Percentiles rank a stretch among this genome's conserved stretches.
These are phyloP conservation scores for Leucozona laternaria DNA, from an alignment of 2,888 invertebrate genomes.

Conservation along the genomic window DNA sequence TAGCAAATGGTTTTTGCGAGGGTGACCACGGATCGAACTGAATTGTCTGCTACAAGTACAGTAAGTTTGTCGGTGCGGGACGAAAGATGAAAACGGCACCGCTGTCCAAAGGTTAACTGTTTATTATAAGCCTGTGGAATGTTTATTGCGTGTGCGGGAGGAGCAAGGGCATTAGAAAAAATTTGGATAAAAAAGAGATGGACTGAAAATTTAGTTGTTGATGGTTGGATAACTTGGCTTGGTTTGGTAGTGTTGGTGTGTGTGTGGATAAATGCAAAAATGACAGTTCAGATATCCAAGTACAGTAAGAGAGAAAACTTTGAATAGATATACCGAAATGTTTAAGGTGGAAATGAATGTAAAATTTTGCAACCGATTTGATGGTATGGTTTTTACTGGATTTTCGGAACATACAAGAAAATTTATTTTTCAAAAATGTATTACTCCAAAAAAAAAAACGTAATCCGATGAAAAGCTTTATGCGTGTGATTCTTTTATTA, in stretches of 20 bases:
- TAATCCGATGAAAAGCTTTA: too few relatives aligned
- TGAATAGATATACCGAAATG: background rate
- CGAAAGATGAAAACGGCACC: conserved; percentile 60
- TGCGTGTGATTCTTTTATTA: too few relatives aligned
- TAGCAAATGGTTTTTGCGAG: background rate
- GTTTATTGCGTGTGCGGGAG: conserved; percentile 24
- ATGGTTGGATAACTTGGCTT: background rate
- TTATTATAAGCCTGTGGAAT: conserved; percentile 54
- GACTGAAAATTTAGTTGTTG: background rate
- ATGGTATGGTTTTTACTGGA: background rate
- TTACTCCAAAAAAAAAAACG: too few relatives aligned
- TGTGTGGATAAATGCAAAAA: background rate
- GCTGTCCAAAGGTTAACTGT: conserved; percentile 71
- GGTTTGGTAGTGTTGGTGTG: background rate
- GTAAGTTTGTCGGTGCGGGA: conserved; percentile 12
- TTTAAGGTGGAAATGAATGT: background rate
- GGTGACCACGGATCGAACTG: conserved; percentile 29
- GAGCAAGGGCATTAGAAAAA: conserved; percentile 24
- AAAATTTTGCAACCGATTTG: background rate
- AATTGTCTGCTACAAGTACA: background rate
- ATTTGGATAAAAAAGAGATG: conserved; percentile 53
- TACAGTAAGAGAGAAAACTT: conserved; percentile 16
- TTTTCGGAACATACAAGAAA: too few relatives aligned
- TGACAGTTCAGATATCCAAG: conserved; percentile 55
- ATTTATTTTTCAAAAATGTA: too few relatives aligned